phyloP scores from a whole-genome alignment of 1,140 invertebrate species.

The Rhyacophila brunnea region DNA sequence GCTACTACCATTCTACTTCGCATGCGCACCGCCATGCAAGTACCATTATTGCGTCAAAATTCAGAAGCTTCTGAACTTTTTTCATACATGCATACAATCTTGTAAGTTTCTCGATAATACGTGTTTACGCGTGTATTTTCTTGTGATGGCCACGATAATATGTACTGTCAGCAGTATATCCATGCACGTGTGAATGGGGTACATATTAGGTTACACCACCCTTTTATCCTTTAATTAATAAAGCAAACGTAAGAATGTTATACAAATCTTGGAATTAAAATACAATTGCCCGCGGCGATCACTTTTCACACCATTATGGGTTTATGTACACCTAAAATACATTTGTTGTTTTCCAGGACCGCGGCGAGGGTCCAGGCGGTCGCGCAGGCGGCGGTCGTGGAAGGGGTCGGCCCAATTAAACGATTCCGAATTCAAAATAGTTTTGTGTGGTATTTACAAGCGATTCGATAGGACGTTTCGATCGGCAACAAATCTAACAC shows the following conservation, averaged over 20 bases:
- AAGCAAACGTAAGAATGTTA: neutral
- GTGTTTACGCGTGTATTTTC: no score
- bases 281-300: neutral
- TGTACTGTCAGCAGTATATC: no score
- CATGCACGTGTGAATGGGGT: no score
- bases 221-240: neutral
- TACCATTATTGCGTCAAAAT: no score
- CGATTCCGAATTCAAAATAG: neutral
- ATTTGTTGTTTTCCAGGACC: conserved; percentile 43
- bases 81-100: no score
- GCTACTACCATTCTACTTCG: no score
- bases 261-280: neutral
- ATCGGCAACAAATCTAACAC: conserved; percentile 8
- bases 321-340: neutral
- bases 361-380: conserved; percentile 44
- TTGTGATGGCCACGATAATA: no score
- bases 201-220: neutral
- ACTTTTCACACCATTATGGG: neutral
- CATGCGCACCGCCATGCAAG: no score
- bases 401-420: conserved; percentile 31
- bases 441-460: conserved; percentile 17
- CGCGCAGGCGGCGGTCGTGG: conserved; percentile 23
- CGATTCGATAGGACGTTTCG: conserved; percentile 4
- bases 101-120: no score
- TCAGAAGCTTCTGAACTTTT: no score